phyloP scores from a whole-genome alignment of 2,888 invertebrate species.

The Drosophila testacea region DNA sequence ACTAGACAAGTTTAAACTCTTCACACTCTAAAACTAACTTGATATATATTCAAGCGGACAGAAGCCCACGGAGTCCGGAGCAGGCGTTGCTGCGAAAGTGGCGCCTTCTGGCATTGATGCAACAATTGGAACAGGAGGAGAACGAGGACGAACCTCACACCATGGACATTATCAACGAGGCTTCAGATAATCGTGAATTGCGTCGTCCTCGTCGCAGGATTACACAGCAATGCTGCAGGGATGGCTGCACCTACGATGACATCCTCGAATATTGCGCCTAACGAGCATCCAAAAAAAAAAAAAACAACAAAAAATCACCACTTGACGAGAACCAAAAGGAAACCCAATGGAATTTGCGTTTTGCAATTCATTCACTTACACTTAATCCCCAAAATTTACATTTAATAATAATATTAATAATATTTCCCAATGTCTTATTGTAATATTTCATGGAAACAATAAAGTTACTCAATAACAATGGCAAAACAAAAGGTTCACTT shows the following conservation, averaged over 20 bases:
- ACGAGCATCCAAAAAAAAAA: background rate
- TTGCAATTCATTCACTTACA: conserved; percentile 68
- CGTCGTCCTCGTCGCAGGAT: conserved; percentile 64
- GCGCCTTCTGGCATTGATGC: conserved; percentile 30
- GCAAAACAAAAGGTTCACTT: conserved; percentile 56
- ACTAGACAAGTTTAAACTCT: conserved; percentile 39
- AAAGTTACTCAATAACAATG: conserved; percentile 72
- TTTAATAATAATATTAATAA: conserved; percentile 59
- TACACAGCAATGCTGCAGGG: conserved; percentile 66
- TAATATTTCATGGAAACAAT: conserved; percentile 78
- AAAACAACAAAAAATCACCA: background rate
- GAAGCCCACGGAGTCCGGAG: conserved; percentile 29
- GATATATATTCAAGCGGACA: conserved; percentile 45
- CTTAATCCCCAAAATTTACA: conserved; percentile 48
- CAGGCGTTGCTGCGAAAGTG: conserved; percentile 43
- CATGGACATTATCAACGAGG: conserved; percentile 8
- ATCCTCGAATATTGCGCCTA: conserved; percentile 68
- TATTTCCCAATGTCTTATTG: conserved; percentile 75
- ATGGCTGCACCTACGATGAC: conserved; percentile 71
- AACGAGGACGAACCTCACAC: background rate
- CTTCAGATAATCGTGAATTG: conserved; percentile 26
- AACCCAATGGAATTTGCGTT: conserved; percentile 27
- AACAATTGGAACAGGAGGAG: conserved; percentile 32
- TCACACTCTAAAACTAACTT: background rate
- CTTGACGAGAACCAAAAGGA: conserved; percentile 4